phyloP scores from a whole-genome alignment of 1,140 invertebrate species.

The Elymnias hypermnestra region DNA sequence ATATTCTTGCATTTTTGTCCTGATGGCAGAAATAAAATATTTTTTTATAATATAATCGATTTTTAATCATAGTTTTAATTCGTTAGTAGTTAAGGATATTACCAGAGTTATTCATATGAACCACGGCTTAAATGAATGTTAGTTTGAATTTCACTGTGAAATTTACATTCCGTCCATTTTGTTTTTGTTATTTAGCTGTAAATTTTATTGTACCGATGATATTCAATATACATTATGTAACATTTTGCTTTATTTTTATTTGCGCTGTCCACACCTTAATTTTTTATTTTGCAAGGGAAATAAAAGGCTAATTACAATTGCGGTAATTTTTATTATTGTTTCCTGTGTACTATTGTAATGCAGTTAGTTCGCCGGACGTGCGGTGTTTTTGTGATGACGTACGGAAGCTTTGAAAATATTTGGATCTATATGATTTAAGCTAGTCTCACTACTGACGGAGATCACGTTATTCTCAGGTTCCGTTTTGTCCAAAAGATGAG shows the following conservation, averaged over 20 bases:
- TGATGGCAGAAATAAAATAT: too few relatives aligned
- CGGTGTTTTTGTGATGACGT: constrained; percentile 56
- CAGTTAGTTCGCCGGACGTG: constrained; percentile 33
- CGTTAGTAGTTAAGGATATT: constrained; percentile 19
- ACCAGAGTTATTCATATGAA: constrained; percentile 12
- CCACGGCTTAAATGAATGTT: constrained; percentile 18
- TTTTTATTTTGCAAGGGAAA: constrained; percentile 17
- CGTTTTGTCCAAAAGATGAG: constrained; percentile 75
- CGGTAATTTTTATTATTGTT: too few relatives aligned
- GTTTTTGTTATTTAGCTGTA: constrained; percentile 69
- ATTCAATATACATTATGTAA: constrained; percentile 65
- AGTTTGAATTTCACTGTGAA: constrained; percentile 52
- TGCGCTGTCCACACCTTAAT: constrained; percentile 10
- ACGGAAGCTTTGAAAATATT: constrained; percentile 67
- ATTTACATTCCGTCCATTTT: constrained; percentile 73
- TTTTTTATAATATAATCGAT: background rate
- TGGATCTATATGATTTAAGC: constrained; percentile 71
- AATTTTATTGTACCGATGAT: constrained; percentile 60
- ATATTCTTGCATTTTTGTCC: too few relatives aligned
- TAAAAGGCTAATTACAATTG: constrained; percentile 5
- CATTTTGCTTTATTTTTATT: constrained; percentile 48
- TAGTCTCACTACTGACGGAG: constrained; percentile 36
- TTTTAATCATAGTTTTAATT: background rate
- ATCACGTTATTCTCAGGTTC: constrained; percentile 33
- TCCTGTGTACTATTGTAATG: too few relatives aligned